Percentiles rank a stretch among this genome's conserved stretches.
phyloP scores from a whole-genome alignment of 2,113 vertebrate species.

The Brachyistius frenatus region DNA sequence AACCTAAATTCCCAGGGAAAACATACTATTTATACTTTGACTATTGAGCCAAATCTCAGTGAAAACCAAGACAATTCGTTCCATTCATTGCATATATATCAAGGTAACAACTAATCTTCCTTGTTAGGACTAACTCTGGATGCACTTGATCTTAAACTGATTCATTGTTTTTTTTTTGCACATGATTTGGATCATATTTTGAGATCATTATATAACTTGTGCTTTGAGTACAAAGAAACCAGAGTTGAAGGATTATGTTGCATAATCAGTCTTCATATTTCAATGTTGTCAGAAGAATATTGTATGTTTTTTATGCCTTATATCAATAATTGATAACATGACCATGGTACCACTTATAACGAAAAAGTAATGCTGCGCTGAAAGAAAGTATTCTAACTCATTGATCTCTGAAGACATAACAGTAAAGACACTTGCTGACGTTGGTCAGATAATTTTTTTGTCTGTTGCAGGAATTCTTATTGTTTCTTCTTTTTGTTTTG shows the following conservation, averaged over 20 bases:
- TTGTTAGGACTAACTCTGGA: background rate
- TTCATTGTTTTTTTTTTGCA: conserved; percentile 53
- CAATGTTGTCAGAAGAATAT: conserved; percentile 68
- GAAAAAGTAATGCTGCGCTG: conserved; percentile 67
- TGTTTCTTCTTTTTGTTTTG: background rate
- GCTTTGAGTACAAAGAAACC: conserved; percentile 57
- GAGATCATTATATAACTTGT: conserved; percentile 68
- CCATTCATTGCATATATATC: conserved; percentile 1
- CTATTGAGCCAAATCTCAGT: background rate
- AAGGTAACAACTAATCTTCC: background rate
- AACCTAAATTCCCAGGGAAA: conserved; percentile 9
- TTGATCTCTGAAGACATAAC: conserved; percentile 46
- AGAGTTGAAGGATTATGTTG: conserved; percentile 66
- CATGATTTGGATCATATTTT: conserved; percentile 60
- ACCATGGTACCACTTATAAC: conserved; percentile 69
- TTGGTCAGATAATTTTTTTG: conserved; percentile 3
- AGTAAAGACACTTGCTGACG: conserved; percentile 5
- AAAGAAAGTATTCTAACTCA: conserved; percentile 35
- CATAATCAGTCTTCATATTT: conserved; percentile 68
- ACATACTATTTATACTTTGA: background rate
- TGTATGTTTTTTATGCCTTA: conserved; percentile 48
- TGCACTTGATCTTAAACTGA: conserved; percentile 25
- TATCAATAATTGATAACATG: conserved; percentile 70
- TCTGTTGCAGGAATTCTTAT: background rate
- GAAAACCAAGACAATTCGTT: background rate